A percentile compares a stretch with the other conserved stretches of the same genome.
Evolutionary conservation across 2,888 invertebrate genomes (phyloP).

Genomic region (Cantharis flavilabris): DNA sequence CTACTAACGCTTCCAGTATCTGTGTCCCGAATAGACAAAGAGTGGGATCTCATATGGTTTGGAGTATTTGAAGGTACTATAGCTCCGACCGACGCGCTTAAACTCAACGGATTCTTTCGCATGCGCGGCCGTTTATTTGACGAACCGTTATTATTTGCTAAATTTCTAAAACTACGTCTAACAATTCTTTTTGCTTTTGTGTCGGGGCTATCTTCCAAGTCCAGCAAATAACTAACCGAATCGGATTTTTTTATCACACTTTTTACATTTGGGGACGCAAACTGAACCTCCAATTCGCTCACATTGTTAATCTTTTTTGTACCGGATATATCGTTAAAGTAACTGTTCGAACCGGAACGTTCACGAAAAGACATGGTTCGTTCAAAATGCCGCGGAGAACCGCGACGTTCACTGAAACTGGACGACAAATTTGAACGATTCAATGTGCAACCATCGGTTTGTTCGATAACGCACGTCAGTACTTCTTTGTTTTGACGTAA

Average conservation of each 20-base stretch:
- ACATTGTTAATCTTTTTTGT: conserved; percentile 41
- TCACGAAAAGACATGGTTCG: conserved; percentile 49
- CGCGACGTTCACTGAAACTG: conserved; percentile 46
- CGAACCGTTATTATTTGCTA: conserved; percentile 54
- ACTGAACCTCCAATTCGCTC: conserved; percentile 58
- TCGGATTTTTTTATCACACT: conserved; percentile 84
- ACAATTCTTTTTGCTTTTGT: conserved; percentile 73
- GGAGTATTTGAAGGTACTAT: conserved; percentile 49
- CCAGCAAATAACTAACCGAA: conserved; percentile 85
- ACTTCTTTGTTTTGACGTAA: conserved; percentile 82
- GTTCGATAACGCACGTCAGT: conserved; percentile 54
- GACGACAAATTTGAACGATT: conserved; percentile 47
- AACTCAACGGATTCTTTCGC: conserved; percentile 50
- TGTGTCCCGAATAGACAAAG: conserved; percentile 48
- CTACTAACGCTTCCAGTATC: conserved; percentile 35
- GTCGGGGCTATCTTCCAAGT: conserved; percentile 75
- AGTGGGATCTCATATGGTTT: conserved; percentile 54
- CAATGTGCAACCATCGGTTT: conserved; percentile 42
- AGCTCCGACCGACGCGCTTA: conserved; percentile 61
- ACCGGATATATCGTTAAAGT: conserved; percentile 29
- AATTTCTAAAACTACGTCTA: conserved; percentile 67
- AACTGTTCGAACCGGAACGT: conserved; percentile 38
- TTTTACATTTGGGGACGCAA: conserved; percentile 76
- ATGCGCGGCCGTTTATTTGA: conserved; percentile 55
- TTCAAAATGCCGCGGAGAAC: conserved; percentile 36